A percentile compares a stretch with the other conserved stretches of the same genome.
Evolutionary conservation across 23 tunicate genomes (phyloP).

Genomic region (Ascidia mentula): DNA sequence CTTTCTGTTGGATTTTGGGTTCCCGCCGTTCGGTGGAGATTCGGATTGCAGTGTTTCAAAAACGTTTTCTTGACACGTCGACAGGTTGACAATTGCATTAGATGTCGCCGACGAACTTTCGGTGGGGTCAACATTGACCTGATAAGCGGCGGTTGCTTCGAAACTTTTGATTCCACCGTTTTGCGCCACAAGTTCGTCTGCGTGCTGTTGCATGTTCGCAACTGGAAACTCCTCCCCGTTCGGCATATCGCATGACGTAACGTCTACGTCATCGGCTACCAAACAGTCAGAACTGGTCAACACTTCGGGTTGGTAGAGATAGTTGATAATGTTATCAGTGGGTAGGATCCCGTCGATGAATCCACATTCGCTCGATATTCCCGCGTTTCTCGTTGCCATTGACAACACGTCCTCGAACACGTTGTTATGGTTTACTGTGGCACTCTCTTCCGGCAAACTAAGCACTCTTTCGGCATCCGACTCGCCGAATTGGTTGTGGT

Average conservation of each 20-base stretch:
- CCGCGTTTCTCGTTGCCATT: slow-evolving; percentile 40
- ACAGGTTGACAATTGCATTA: no score
- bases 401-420: slow-evolving; percentile 41
- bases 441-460: no score
- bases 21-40: background rate
- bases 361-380: slow-evolving; percentile 8
- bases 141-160: background rate
- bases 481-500: no score
- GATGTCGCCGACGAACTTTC: background rate
- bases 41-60: background rate
- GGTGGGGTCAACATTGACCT: background rate
- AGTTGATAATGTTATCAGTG: background rate
- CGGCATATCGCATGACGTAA: background rate
- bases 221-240: background rate
- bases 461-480: no score
- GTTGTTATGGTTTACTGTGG: no score
- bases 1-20: no score
- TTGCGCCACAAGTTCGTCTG: background rate
- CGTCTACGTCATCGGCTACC: no score
- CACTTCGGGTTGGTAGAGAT: background rate
- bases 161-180: background rate
- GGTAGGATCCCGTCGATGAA: background rate
- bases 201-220: background rate
- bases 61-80: no score
- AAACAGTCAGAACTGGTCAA: no score